Evolutionary conservation across 1,140 invertebrate genomes (phyloP), one percentile per base, ranked within the genome.

Genomic region (Trachymyrmex septentrionalis): DNA sequence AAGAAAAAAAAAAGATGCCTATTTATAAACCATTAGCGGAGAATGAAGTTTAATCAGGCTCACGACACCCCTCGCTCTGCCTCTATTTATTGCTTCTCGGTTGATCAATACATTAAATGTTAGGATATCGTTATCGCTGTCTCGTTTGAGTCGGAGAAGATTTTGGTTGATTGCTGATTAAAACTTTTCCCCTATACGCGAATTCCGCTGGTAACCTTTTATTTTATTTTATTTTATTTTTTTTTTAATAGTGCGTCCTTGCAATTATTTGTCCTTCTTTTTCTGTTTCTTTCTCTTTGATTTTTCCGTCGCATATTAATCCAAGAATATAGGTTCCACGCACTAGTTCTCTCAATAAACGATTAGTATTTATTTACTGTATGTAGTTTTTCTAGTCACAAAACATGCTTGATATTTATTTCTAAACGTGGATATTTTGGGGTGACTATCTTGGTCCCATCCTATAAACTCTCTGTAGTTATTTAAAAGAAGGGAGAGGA

Each of bases 1-100:
- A 77, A 59, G 50, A 55, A 82, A 55, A 48, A 84, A 87, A 87
- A 87, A 88, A 88, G 85, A 87, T 85, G 87, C 81, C 88, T 93
- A 92, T 92, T 93, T 93, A 93, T 93, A 93, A 92, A 91, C 87
- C 89, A 92, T 93, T 90, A 91, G 84, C 81, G 87, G 85, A 92
- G 92, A 93, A 90, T 92, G 92, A 89, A 93, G 92, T 93, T 91
- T 92, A 93, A 93, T 93, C 91, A 93, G 86, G 92, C 92, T 90
- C 85, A 71, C 86, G 85, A 30, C 85, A 48, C 66, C 81, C 66
- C 81, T 87, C 87, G 63, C 59, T 78, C 34, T 84, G 50, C 71
- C 85, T 86, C 88, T 92, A 92, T 92, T 92, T 92, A 92, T 91
- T 88, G 50, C 88, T 87, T 59, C 87, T 72, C 67, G 63, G 82